Percentiles rank a stretch among this genome's conserved stretches.
These are phyloP conservation scores for Periophthalmus magnuspinnatus DNA, from an alignment of 2,797 vertebrate genomes.

Conservation along the genomic window DNA sequence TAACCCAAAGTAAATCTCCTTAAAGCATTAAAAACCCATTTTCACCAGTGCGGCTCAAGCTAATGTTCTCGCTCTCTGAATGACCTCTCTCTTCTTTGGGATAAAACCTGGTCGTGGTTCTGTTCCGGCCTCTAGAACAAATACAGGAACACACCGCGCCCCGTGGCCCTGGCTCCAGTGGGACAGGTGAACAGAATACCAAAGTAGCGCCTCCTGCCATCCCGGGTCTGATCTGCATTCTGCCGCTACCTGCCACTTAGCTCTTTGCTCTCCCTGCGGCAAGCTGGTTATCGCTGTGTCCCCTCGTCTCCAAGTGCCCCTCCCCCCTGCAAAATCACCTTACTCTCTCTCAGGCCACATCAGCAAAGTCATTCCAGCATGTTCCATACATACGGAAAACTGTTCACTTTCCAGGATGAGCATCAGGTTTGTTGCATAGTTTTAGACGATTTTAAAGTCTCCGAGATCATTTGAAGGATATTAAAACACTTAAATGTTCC, in stretches of 20 bases:
- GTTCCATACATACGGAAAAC: conserved; percentile 28
- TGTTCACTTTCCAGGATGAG: neutral
- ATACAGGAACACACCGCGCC: conserved; percentile 20
- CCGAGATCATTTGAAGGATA: too few species aligned
- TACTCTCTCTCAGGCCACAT: conserved; percentile 25
- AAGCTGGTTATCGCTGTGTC: conserved; percentile 39
- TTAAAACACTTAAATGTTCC: too few species aligned
- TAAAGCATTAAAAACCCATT: conserved; percentile 17
- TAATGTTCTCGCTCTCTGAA: conserved; percentile 4
- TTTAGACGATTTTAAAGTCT: neutral
- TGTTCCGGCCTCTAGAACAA: conserved; percentile 7
- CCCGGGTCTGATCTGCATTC: conserved; percentile 63
- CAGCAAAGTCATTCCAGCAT: conserved; percentile 30
- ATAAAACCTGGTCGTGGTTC: neutral
- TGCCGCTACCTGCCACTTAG: conserved; percentile 62
- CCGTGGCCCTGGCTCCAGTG: conserved; percentile 29
- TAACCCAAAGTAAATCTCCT: conserved; percentile 15
- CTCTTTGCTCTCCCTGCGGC: conserved; percentile 51
- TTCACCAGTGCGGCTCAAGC: conserved; percentile 2
- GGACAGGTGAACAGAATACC: conserved; percentile 53
- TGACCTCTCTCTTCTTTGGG: conserved; percentile 4
- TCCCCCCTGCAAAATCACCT: conserved; percentile 37
- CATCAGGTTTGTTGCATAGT: neutral
- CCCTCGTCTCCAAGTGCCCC: neutral
- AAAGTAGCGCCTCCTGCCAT: conserved; percentile 40